Base-by-base conservation (phyloP, 1,140 invertebrate species). In the Musca vetustissima region DNA sequence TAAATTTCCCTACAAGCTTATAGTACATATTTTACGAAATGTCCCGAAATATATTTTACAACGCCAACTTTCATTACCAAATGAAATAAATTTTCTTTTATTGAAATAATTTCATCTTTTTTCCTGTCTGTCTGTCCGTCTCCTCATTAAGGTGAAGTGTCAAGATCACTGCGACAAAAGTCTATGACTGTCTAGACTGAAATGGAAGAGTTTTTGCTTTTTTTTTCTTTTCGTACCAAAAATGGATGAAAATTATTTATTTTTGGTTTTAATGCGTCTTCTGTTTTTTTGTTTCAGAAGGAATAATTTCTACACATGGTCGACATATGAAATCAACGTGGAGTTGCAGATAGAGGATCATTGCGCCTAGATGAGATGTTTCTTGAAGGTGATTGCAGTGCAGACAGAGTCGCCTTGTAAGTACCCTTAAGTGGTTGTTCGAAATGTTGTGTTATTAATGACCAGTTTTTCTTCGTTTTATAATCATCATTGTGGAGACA, bases 161-260 rank as follows among this genome's bases (percentile, higher is more conserved):
- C 57, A 61, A 61, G 57, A 61, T 61, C 57, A 61, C 36, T 61
- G 57, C 36, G 57, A 36, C 32, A 43, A 59, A 36, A 61, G 32
- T 61, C 11, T 36, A 36, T 9, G 57, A 43, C 36, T 43, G 36
- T 43, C 36, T 43, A 43, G 36, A 43, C 36, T 43, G 24, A 59
- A 28, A 32, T 32, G n/a, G n/a, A 28, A 17, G 25, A 59, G 25
- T 28, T 28, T n/a, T n/a, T n/a, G n/a, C 24, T 19, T n/a, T 28
- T 57, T n/a, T 57, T 57, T 19, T 4, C 28, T 36, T 21, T 36
- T 36, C 19, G 9, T 11, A 24, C 6, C 21, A 43, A 43, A 43
- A 43, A 43, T 13, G 36, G 11, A 61, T 19, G 57, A 61, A 61
- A 61, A 61, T n/a, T 17, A 28, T 36, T 43, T 61, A 19, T 13